Base-by-base conservation (phyloP, 2,113 vertebrate species). In the Chauna torquata region DNA sequence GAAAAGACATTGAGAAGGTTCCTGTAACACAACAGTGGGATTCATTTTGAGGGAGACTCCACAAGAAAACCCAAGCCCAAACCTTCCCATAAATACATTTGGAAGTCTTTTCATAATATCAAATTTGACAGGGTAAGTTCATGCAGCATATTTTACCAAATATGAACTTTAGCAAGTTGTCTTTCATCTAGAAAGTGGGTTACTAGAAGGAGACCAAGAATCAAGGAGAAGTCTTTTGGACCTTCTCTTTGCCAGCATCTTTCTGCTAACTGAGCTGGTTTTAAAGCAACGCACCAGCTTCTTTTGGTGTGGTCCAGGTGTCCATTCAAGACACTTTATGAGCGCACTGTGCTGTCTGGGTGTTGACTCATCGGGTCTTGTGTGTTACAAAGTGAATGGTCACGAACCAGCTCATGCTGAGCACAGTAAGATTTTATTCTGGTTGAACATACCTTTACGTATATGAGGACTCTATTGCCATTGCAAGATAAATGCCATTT, bases 301-400 rank as follows among this genome's bases (percentile, higher is more conserved):
- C 30, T 93, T 70, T 61, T 76, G 8, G 23, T 78, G 47, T 47
- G 13, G 16, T 77, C 47, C 15, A 1, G 34, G 34, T 30, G 74
- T 78, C 61, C 17, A 2, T 62, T 57, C 82, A 68, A 74, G 69
- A 42, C 20, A 8, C 20, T 66, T 24, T 32, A 11, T 0, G 8
- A 16, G 12, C 27, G 24, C 36, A 30, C 42, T 2, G 0, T 36
- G 8, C 19, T 50, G 15, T 45, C 62, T 78, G 0, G 0, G 25
- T 82, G 61, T 71, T 47, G 57, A 18, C 17, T 88, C n/a, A 57
- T 90, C 47, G 49, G 5, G 32, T 42, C 62, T 79, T 64, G 22
- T 52, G 3, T 47, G 22, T 71, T 68, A 8, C 2, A 30, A 87
- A 78, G 38, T 62, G 7, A 57, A 16, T 44, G 54, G 22, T 32